Evolutionary conservation across 1,140 invertebrate species (phyloP), one percentile per base, ranked within the genome.

Genomic region (Dryas iulia): DNA sequence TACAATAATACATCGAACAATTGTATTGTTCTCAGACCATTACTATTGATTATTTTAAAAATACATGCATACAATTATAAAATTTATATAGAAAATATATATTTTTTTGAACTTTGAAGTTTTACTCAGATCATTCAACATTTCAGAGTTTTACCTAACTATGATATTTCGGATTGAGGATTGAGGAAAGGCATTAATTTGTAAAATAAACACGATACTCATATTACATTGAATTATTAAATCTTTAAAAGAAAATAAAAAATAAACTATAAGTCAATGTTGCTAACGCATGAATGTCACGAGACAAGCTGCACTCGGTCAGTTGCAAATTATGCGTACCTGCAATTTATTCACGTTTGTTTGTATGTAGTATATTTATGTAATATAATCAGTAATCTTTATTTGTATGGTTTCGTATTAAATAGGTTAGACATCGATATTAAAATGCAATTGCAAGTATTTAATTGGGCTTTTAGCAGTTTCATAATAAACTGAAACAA

Each of bases 201-300:
- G n/a, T n/a, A n/a, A n/a, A n/a, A n/a, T n/a, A n/a, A n/a, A n/a
- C n/a, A n/a, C n/a, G n/a, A n/a, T n/a, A n/a, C n/a, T n/a, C n/a
- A n/a, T 28, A 28, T 14, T 39, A 6, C 14, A 18, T 4, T 39
- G 5, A 7, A n/a, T 5, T 18, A 7, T 39, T 18, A 39, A 18
- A 18, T 18, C 2, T 5, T 14, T 14, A 8, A 21, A 47, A 1
- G 1, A 21, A 18, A 18, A 47, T 8, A 25, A 39, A 66, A 53
- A 66, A n/a, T 11, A 39, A 53, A 21, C 24, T 59, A 7, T 39
- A 47, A 14, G 58, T 59, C 35, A 52, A 14, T 59, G 24, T 59
- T 47, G 54, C 21, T 52, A 66, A 66, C 26, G 21, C 33, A 39
- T 54, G 57, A 59, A 54, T 66, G 65, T 66, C 65, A 65, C 65